Evolutionary conservation across 2,888 invertebrate genomes (phyloP), one percentile per base, ranked within the genome.

Genomic region (Ophion ellenae): DNA sequence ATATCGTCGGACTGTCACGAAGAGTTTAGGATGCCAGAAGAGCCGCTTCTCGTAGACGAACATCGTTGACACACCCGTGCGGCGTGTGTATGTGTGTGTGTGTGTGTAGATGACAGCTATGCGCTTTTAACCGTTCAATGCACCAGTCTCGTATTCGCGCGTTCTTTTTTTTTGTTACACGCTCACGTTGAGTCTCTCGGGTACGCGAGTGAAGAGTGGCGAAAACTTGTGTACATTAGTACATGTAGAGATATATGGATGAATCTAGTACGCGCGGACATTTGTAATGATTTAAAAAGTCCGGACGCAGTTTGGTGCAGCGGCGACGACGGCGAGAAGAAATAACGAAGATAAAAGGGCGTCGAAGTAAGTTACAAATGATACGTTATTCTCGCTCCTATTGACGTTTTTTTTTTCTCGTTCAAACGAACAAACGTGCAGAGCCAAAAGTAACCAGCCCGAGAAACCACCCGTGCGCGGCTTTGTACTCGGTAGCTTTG

Each of bases 61-160:
- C 81, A 82, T 76, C 89, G 87, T 90, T 90, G 90, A 90, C 90
- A 90, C 90, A 88, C 90, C 90, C 90, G 90, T 82, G 69, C 74
- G 14, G 63, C 57, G 79, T 70, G n/a, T 67, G n/a, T 24, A 32
- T 63, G 11, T 14, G 3, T 67, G n/a, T 24, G 47, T 63, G 11
- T 14, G 3, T 3, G 4, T 17, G 53, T 40, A 67, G 73, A 69
- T 83, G 80, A 86, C 80, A 83, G 83, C 64, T 71, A 69, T 53
- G 59, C 32, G 53, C 32, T 79, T 76, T 57, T 57, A n/a, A 57
- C 47, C 20, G 45, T 79, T 75, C 11, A 45, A 69, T 64, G 75
- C 40, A 63, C 67, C 59, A 53, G n/a, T 69, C 57, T 17, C 14
- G 57, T 66, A 57, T 76, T 53, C 28, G 69, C 45, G 67, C 57